Evolutionary conservation across 2,888 invertebrate species (phyloP).

Genomic region (Pinctada fucata): DNA sequence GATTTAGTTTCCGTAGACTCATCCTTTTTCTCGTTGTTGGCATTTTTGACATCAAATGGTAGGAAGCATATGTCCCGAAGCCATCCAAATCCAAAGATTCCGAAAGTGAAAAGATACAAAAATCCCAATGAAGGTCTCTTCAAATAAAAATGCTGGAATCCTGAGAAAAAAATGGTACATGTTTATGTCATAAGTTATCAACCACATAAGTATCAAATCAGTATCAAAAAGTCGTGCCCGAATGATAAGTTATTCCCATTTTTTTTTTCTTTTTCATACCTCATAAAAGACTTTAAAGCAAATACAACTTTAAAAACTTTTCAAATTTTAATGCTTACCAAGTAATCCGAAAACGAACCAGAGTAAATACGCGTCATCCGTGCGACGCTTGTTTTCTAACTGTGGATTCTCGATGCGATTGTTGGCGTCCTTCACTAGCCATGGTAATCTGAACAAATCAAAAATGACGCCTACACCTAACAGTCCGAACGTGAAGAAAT

Average conservation of each 20-base stretch:
- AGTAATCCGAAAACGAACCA: constrained; percentile 56
- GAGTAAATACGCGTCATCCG: constrained; percentile 26
- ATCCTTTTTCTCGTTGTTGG: constrained; percentile 5
- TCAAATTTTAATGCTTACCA: constrained; percentile 39
- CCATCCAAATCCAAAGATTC: constrained; percentile 56
- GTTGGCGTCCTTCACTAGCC: constrained; percentile 26
- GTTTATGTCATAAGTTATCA: constrained; percentile 10
- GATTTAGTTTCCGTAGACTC: constrained; percentile 10
- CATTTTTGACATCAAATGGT: constrained; percentile 18
- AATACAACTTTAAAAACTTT: background rate
- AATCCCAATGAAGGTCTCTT: constrained; percentile 45
- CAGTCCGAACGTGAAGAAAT: constrained; percentile 41
- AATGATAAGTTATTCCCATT: too few relatives aligned
- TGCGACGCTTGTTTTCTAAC: background rate
- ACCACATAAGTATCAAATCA: too few relatives aligned
- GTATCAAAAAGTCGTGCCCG: too few relatives aligned
- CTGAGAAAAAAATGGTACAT: constrained; percentile 34
- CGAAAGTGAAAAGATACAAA: constrained; percentile 52
- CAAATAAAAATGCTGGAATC: constrained; percentile 62
- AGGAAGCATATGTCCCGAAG: constrained; percentile 18
- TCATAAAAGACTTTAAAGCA: too few relatives aligned
- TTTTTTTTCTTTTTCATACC: too few relatives aligned
- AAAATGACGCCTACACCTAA: constrained; percentile 28
- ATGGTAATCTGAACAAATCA: constrained; percentile 28
- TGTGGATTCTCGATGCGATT: constrained; percentile 25